Percentiles rank a stretch among this genome's conserved stretches.
These are phyloP conservation scores for Iselma pallidipennis DNA, from an alignment of 2,888 invertebrate genomes.

Conservation along the genomic window DNA sequence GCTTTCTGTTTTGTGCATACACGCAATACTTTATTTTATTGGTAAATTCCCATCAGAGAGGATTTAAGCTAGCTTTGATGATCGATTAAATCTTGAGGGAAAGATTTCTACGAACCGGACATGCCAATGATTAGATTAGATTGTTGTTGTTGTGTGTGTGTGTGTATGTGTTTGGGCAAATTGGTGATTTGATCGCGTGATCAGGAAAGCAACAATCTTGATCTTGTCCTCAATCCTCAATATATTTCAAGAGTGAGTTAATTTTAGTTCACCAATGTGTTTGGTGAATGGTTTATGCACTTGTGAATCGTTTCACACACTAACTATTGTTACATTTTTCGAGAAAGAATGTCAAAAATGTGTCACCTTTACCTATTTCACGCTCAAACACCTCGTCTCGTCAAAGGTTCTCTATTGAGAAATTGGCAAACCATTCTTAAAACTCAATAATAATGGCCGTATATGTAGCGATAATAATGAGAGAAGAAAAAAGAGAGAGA, in stretches of 20 bases:
- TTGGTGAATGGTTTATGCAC: neutral
- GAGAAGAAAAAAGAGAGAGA: neutral
- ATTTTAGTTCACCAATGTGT: no score
- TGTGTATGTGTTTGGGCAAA: neutral
- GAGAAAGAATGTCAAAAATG: neutral
- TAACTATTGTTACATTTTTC: neutral
- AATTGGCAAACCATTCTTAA: neutral
- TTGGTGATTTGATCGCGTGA: conserved; percentile 1
- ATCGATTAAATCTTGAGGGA: neutral
- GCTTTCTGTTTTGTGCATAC: neutral
- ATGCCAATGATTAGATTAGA: conserved; percentile 1
- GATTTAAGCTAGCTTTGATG: neutral
- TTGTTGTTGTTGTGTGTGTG: neutral
- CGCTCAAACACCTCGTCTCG: conserved; percentile 1
- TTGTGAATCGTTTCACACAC: neutral
- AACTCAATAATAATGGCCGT: no score
- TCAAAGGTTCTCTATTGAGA: neutral
- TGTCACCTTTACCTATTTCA: neutral
- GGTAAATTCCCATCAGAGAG: neutral
- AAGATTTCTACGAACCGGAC: neutral
- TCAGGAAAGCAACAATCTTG: neutral
- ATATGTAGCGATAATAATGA: neutral
- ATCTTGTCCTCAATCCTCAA: neutral
- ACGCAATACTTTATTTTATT: neutral
- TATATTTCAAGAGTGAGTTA: neutral